These are phyloP conservation scores for Taenioides sp. DNA, from an alignment of 2,797 vertebrate species.

Conservation along the genomic window DNA sequence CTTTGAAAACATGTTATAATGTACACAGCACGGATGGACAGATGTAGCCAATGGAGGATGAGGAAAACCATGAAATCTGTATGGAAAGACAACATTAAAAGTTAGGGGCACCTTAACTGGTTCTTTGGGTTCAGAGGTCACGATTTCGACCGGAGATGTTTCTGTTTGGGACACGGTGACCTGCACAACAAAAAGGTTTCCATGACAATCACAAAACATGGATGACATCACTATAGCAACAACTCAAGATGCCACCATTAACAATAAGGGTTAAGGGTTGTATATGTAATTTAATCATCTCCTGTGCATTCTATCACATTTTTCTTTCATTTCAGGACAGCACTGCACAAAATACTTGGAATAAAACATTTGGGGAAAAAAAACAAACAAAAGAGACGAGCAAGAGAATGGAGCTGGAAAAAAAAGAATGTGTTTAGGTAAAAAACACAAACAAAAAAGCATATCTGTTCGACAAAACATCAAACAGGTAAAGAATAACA, in stretches of 20 bases:
- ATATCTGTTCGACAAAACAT: background rate
- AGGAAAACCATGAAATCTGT: slow-evolving; percentile 29
- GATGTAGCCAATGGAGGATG: slow-evolving; percentile 17
- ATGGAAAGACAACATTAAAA: slow-evolving; percentile 26
- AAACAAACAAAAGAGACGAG: slow-evolving; percentile 6
- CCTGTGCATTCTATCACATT: background rate
- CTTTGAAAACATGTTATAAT: slow-evolving; percentile 17
- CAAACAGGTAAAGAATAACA: background rate
- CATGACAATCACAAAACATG: slow-evolving; percentile 39
- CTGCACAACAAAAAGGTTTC: slow-evolving; percentile 62
- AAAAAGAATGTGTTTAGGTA: slow-evolving; percentile 1
- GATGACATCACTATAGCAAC: slow-evolving; percentile 10
- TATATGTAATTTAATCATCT: background rate
- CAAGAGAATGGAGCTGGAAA: slow-evolving; percentile 2
- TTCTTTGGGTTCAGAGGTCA: slow-evolving; percentile 69
- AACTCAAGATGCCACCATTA: slow-evolving; percentile 22
- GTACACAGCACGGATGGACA: slow-evolving; percentile 13
- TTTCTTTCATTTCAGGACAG: slow-evolving; percentile 39
- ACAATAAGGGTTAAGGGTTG: background rate
- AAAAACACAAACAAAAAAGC: background rate
- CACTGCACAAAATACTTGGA: slow-evolving; percentile 12
- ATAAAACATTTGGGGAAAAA: slow-evolving; percentile 16
- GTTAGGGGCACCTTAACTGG: slow-evolving; percentile 68
- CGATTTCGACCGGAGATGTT: slow-evolving; percentile 51
- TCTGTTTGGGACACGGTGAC: slow-evolving; percentile 50